Base-by-base conservation (phyloP, 2,888 invertebrate genomes). In the Nebria salina region DNA sequence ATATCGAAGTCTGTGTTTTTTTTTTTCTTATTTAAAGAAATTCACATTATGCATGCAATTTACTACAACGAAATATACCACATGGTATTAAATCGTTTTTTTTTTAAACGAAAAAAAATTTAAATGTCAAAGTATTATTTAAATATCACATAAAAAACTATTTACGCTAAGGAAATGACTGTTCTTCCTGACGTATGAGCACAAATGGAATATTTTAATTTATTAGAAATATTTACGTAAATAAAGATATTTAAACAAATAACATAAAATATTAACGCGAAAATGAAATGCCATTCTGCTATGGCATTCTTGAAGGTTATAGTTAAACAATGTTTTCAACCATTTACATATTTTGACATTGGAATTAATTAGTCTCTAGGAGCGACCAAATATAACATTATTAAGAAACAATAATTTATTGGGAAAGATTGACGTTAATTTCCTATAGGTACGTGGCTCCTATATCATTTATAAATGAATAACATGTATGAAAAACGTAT, bases 381-480 rank as follows among this genome's bases (percentile, higher is more conserved):
- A 54, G 54, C 8, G 54, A 11, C 54, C 54, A 54, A 54, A 54
- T 54, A 54, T 20, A 11, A 11, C 54, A 54, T 54, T 54, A 54
- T 54, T 13, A 54, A 54, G 13, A 54, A 54, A 54, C 54, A 54
- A 34, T 34, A 34, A 54, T 54, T 54, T 54, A 54, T 54, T 54
- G 13, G 11, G 8, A 54, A 54, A 54, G 54, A 54, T 54, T 54
- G 8, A 54, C 54, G 54, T 54, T 54, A 54, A 54, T 54, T 54
- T 54, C 54, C 54, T 7, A 74, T 78, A 79, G n/a, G 79, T 79
- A 79, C 79, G 79, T 79, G 79, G 79, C 79, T 79, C 65, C 34
- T 25, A 41, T 54, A 54, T 42, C 11, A 15, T 75, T 79, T 79
- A 13, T 66, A 79, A 79, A 20, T 25, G 34, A 75, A 75, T 66